A percentile compares a stretch with the other conserved stretches of the same genome.
phyloP scores from a whole-genome alignment of 1,140 invertebrate species.

The Monochamus saltuarius region DNA sequence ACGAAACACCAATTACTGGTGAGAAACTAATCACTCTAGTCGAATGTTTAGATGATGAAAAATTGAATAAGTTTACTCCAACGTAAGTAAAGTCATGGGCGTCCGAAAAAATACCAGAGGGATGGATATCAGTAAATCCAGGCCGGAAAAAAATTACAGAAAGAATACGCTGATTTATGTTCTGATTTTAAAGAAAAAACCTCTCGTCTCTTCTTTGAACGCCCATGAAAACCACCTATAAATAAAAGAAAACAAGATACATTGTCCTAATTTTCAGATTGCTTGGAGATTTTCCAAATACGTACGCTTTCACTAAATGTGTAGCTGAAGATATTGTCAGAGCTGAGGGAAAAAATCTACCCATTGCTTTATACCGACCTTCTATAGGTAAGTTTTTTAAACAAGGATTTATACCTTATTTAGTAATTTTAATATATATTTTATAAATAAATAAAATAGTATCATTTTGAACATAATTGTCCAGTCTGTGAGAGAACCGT shows the following conservation, averaged over 20 bases:
- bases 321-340: slow-evolving; percentile 62
- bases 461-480: too few relatives aligned
- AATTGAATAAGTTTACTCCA: slow-evolving; percentile 67
- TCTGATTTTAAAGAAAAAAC: too few relatives aligned
- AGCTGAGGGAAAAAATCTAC: slow-evolving; percentile 57
- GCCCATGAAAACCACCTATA: not conserved
- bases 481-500: too few relatives aligned
- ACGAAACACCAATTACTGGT: slow-evolving; percentile 56
- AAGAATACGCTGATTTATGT: too few relatives aligned
- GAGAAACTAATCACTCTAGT: slow-evolving; percentile 58
- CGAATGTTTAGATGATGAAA: slow-evolving; percentile 43
- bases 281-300: slow-evolving; percentile 61
- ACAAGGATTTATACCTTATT: not conserved
- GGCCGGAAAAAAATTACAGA: too few relatives aligned
- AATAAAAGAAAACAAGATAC: not conserved
- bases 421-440: not conserved
- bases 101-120: too few relatives aligned
- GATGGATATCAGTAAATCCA: too few relatives aligned
- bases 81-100: slow-evolving; percentile 32
- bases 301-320: slow-evolving; percentile 64
- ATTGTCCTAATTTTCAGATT: slow-evolving; percentile 43
- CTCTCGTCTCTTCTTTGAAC: not conserved
- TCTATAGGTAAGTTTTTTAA: slow-evolving; percentile 58
- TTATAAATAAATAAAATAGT: too few relatives aligned
- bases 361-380: slow-evolving; percentile 61